Evolutionary conservation across 2,113 vertebrate species (phyloP).

Genomic region (Gallinago media): DNA sequence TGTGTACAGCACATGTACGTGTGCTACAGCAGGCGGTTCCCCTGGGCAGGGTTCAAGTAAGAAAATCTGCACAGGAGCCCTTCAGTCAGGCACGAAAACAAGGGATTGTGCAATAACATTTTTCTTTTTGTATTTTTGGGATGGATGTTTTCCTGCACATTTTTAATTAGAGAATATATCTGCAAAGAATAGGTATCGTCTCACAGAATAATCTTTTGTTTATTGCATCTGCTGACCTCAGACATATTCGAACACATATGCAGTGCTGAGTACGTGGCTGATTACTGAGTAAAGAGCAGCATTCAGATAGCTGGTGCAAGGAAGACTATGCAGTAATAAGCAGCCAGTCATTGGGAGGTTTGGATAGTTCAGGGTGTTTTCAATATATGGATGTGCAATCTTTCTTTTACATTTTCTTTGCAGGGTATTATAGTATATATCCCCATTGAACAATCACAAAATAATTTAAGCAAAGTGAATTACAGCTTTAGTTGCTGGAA

Average conservation of each 20-base stretch:
- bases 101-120: not conserved
- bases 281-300: not conserved
- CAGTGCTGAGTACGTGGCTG: not conserved
- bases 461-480: not conserved
- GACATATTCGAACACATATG: not conserved
- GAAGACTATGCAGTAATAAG: not conserved
- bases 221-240: conserved; percentile 19
- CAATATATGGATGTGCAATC: not conserved
- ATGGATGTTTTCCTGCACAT: not conserved
- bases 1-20: too few species aligned
- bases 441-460: not conserved
- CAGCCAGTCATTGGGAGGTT: not conserved
- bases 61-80: not conserved
- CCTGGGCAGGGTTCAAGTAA: not conserved
- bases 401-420: conserved; percentile 12
- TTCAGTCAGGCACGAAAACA: not conserved
- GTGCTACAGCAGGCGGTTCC: not conserved
- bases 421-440: not conserved
- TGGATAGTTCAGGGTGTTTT: not conserved
- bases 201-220: not conserved
- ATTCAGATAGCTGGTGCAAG: conserved; percentile 1
- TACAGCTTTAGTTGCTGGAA: conserved; percentile 1
- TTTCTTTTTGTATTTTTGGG: not conserved
- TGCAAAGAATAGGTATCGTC: not conserved
- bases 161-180: not conserved